These are phyloP conservation scores for Osmerus eperlanus DNA, from an alignment of 2,113 vertebrate species.

Conservation along the genomic window DNA sequence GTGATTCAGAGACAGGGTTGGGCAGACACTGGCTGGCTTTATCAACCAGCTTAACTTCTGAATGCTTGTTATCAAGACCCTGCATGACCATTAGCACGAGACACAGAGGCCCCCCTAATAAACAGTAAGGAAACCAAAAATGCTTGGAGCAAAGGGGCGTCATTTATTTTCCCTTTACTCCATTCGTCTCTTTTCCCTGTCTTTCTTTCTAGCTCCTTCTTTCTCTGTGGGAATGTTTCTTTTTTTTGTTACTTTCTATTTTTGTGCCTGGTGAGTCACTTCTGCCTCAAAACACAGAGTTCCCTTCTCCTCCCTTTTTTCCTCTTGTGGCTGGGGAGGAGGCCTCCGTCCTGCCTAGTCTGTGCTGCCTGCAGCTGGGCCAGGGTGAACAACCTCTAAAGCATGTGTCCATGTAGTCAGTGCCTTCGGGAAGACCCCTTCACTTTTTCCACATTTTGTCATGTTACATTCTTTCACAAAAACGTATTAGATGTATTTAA, in stretches of 20 bases:
- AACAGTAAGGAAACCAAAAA: background rate
- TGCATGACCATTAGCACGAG: slow-evolving; percentile 24
- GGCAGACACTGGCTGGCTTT: slow-evolving; percentile 58
- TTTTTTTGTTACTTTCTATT: slow-evolving; percentile 1
- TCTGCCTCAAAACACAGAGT: slow-evolving; percentile 28
- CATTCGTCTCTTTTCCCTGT: background rate
- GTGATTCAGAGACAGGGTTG: slow-evolving; percentile 56
- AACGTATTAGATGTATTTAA: no score
- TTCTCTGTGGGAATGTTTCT: slow-evolving; percentile 21
- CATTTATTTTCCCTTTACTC: background rate
- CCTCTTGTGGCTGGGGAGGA: background rate
- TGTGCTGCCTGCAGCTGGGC: background rate
- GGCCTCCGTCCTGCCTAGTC: background rate
- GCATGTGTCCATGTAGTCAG: background rate
- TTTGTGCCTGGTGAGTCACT: slow-evolving; percentile 35
- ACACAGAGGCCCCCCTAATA: background rate
- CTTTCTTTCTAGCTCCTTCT: background rate
- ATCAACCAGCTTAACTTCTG: slow-evolving; percentile 44
- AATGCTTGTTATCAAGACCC: slow-evolving; percentile 39
- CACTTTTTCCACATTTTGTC: no score
- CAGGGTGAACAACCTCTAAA: no score
- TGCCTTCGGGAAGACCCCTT: no score
- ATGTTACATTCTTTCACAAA: no score
- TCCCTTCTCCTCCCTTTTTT: slow-evolving; percentile 6
- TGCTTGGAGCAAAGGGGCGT: background rate